Evolutionary conservation across 2,888 invertebrate genomes (phyloP).

Genomic region (Herminia tarsipennalis): DNA sequence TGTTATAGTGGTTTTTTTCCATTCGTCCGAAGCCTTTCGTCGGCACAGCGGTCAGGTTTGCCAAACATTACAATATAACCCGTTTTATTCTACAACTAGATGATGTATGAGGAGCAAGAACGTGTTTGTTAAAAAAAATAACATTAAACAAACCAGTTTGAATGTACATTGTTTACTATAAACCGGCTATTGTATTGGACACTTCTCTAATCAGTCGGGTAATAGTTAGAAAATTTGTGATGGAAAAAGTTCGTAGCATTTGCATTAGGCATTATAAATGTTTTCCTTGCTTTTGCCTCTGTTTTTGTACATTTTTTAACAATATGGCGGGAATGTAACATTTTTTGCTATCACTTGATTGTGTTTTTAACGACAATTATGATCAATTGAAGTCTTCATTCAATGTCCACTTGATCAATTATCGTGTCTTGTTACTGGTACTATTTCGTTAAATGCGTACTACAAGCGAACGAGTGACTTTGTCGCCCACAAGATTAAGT

Average conservation of each 20-base stretch:
- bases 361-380: conserved; percentile 64
- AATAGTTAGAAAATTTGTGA: conserved; percentile 51
- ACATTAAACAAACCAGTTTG: conserved; percentile 64
- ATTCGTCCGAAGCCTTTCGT: conserved; percentile 51
- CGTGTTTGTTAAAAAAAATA: conserved; percentile 70
- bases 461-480: conserved; percentile 4
- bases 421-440: conserved; percentile 44
- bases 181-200: conserved; percentile 31
- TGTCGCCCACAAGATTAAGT: conserved; percentile 5
- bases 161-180: conserved; percentile 64
- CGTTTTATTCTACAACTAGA: conserved; percentile 57
- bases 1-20: conserved; percentile 62
- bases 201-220: conserved; percentile 61
- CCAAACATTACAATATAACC: conserved; percentile 63
- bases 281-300: conserved; percentile 26
- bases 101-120: conserved; percentile 63
- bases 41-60: conserved; percentile 62
- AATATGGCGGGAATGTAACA: conserved; percentile 37
- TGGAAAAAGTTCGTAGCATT: conserved; percentile 29
- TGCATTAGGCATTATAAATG: conserved; percentile 4
- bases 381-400: conserved; percentile 66
- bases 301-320: conserved; percentile 33
- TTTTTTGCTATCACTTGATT: conserved; percentile 55
- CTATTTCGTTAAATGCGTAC: conserved; percentile 36
- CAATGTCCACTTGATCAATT: conserved; percentile 62